phyloP scores from a whole-genome alignment of 2,797 vertebrate genomes.

The Nyctibius grandis region DNA sequence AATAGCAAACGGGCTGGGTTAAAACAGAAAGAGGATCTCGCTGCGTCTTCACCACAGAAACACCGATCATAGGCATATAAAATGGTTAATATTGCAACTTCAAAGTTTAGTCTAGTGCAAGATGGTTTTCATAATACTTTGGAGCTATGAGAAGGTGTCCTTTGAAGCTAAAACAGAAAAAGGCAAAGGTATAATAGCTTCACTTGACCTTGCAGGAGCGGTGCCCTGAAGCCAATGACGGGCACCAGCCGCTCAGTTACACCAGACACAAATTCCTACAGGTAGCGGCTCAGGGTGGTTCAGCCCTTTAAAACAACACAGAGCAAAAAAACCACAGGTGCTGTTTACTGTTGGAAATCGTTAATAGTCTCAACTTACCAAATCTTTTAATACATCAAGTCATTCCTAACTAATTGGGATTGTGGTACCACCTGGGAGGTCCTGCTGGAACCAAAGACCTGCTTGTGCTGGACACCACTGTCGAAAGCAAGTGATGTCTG shows the following conservation, averaged over 20 bases:
- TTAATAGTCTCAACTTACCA: background rate
- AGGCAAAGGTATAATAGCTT: background rate
- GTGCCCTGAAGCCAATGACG: background rate
- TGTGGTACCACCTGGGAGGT: background rate
- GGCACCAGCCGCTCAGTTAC: background rate
- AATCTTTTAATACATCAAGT: background rate
- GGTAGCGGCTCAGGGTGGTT: background rate
- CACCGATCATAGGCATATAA: rapidly evolving
- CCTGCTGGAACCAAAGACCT: background rate
- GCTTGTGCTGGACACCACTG: background rate
- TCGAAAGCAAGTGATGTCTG: background rate
- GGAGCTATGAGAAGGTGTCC: background rate
- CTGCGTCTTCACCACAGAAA: background rate
- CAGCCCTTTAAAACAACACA: background rate
- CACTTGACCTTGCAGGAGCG: background rate
- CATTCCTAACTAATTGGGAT: background rate
- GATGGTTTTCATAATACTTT: background rate
- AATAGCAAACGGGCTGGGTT: background rate
- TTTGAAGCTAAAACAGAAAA: background rate
- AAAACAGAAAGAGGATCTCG: background rate
- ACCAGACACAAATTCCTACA: background rate
- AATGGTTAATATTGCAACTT: background rate
- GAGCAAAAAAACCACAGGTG: background rate
- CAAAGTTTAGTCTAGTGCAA: background rate
- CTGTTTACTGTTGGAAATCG: background rate